Conservation (phyloP, 2,888 invertebrate genomes). For the Perizoma affinitatum region DNA sequence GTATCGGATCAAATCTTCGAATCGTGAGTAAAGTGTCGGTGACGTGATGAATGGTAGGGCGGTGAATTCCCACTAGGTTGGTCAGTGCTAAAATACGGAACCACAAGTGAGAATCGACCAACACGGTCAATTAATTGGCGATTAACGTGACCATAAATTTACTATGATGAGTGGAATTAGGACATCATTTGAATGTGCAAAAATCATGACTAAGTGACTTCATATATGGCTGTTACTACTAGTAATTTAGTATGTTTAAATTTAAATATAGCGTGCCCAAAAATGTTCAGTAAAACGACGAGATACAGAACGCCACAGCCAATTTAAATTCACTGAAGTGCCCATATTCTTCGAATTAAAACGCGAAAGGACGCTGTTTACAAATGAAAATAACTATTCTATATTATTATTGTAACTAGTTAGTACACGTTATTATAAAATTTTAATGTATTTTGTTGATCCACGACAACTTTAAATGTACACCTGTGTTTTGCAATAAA, state of each 20-base stretch:
- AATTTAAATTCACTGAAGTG: slow-evolving; percentile 32
- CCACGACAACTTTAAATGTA: slow-evolving; percentile 4
- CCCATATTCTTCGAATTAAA: slow-evolving; percentile 25
- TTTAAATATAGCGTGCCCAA: slow-evolving; percentile 10
- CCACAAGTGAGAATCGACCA: not conserved
- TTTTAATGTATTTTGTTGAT: slow-evolving; percentile 34
- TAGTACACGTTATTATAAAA: slow-evolving; percentile 52
- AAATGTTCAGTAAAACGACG: slow-evolving; percentile 14
- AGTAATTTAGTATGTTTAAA: slow-evolving; percentile 13
- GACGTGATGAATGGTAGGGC: slow-evolving; percentile 1
- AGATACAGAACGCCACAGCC: slow-evolving; percentile 15
- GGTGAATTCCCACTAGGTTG: not conserved
- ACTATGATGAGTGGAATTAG: not conserved
- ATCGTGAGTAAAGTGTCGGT: not conserved
- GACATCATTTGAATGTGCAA: slow-evolving; percentile 19
- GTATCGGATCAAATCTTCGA: not conserved
- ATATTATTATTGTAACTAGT: slow-evolving; percentile 55
- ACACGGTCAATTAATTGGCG: slow-evolving; percentile 11
- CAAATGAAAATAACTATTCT: slow-evolving; percentile 51
- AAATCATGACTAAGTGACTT: slow-evolving; percentile 27
- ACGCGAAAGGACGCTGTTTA: slow-evolving; percentile 58
- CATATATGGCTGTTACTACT: slow-evolving; percentile 27
- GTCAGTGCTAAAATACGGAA: not conserved
- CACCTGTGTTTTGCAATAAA: slow-evolving; percentile 18
- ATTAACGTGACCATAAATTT: slow-evolving; percentile 7